phyloP scores from a whole-genome alignment of 1,140 invertebrate species.

The Aphelenchoides besseyi region DNA sequence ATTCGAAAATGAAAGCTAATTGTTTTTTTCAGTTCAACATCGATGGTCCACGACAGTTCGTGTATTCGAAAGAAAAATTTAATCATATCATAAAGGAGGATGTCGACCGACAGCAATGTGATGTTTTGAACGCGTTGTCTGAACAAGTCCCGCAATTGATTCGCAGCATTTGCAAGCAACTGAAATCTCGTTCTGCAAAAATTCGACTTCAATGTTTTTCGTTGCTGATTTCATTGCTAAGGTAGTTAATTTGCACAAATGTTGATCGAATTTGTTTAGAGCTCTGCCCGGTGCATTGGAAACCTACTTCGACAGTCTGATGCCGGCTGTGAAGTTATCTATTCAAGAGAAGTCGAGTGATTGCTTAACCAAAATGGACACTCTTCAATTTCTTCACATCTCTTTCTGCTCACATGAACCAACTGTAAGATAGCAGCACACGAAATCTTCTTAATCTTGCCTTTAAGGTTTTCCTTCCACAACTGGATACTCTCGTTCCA shows the following conservation, averaged over 20 bases:
- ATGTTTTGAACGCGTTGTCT: constrained; percentile 54
- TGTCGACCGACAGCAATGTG: constrained; percentile 22
- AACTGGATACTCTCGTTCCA: constrained; percentile 79
- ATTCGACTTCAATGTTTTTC: constrained; percentile 85
- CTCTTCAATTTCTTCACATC: constrained; percentile 84
- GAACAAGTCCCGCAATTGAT: constrained; percentile 74
- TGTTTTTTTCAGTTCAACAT: constrained; percentile 29
- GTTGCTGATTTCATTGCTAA: constrained; percentile 81
- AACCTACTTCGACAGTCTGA: constrained; percentile 36
- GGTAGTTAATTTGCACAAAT: constrained; percentile 53
- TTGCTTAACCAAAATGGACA: constrained; percentile 97
- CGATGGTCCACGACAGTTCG: constrained; percentile 11
- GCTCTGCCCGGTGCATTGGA: constrained; percentile 35
- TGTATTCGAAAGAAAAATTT: constrained; percentile 25
- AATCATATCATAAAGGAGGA: constrained; percentile 23
- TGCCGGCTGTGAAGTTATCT: constrained; percentile 63
- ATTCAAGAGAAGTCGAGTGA: constrained; percentile 73
- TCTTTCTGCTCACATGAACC: constrained; percentile 79
- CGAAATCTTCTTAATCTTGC: constrained; percentile 10
- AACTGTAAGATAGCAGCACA: constrained; percentile 62
- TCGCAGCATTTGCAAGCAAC: constrained; percentile 79
- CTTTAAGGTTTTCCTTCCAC: constrained; percentile 70
- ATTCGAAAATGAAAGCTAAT: neutral
- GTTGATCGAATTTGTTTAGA: constrained; percentile 32
- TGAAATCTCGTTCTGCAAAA: constrained; percentile 90